Evolutionary conservation across 2,888 invertebrate genomes (phyloP).

Genomic region (Sisyra nigra): DNA sequence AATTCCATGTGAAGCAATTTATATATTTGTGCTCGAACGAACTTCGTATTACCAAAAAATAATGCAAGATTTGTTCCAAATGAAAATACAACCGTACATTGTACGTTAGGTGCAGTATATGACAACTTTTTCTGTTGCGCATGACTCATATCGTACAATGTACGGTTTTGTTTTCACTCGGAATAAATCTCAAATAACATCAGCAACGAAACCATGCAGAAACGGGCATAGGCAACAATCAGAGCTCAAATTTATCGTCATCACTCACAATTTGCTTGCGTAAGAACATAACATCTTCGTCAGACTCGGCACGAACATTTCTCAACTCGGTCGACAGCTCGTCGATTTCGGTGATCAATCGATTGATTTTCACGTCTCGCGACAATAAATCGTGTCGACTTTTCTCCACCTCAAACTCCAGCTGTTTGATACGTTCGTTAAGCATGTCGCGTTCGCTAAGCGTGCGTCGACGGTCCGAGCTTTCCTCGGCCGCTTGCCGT

Average conservation of each 20-base stretch:
- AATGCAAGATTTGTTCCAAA: too few species aligned
- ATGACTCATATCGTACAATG: too few species aligned
- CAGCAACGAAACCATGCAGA: not conserved
- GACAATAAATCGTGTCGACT: slow-evolving; percentile 45
- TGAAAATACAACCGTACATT: too few species aligned
- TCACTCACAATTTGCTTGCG: slow-evolving; percentile 40
- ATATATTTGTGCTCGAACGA: too few species aligned
- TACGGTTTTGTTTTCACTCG: too few species aligned
- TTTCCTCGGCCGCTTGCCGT: slow-evolving; percentile 71
- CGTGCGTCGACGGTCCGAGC: slow-evolving; percentile 59
- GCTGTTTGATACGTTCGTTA: slow-evolving; percentile 41
- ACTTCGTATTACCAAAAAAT: too few species aligned
- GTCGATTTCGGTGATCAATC: slow-evolving; percentile 57
- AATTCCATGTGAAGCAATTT: too few species aligned
- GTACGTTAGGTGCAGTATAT: too few species aligned
- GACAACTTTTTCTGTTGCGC: too few species aligned
- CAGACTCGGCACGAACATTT: slow-evolving; percentile 30
- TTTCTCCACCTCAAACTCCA: slow-evolving; percentile 50
- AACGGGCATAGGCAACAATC: not conserved
- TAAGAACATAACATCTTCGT: slow-evolving; percentile 35
- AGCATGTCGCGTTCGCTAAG: slow-evolving; percentile 50
- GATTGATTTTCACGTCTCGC: slow-evolving; percentile 53
- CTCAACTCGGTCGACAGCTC: slow-evolving; percentile 50
- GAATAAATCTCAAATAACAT: too few species aligned
- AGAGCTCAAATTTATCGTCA: slow-evolving; percentile 7